A percentile compares a stretch with the other conserved stretches of the same genome.
phyloP scores from a whole-genome alignment of 2,113 vertebrate genomes.

The Gavia stellata region DNA sequence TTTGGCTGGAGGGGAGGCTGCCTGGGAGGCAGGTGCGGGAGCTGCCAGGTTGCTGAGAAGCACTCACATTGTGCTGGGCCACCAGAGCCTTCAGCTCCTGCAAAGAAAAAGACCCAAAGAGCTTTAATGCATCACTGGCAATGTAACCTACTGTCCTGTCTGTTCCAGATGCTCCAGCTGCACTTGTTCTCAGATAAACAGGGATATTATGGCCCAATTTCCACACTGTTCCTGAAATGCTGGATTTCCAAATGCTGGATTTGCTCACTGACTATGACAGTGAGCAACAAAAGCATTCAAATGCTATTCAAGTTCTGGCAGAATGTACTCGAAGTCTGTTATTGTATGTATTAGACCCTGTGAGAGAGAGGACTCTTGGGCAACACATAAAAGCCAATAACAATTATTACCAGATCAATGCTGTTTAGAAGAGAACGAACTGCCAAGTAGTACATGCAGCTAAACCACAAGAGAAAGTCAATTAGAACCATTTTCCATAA shows the following conservation, averaged over 20 bases:
- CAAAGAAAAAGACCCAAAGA: neutral
- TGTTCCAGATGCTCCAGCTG: neutral
- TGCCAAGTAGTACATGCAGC: constrained; percentile 6
- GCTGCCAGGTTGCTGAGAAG: constrained; percentile 38
- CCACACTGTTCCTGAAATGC: neutral
- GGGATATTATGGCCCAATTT: neutral
- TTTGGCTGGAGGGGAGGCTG: constrained; percentile 64
- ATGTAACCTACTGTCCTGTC: neutral
- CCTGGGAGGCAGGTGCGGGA: neutral
- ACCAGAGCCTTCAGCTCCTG: constrained; percentile 85
- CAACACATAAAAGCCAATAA: constrained; percentile 15
- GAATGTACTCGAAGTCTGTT: neutral
- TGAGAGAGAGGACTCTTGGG: neutral
- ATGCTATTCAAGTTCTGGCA: neutral
- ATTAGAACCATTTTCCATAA: constrained; percentile 49
- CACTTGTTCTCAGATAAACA: neutral
- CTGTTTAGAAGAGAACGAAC: neutral
- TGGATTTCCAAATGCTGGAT: neutral
- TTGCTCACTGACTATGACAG: neutral
- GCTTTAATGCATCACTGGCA: neutral
- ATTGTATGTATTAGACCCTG: neutral
- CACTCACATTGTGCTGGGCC: constrained; percentile 58
- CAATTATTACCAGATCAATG: constrained; percentile 42
- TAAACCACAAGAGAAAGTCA: constrained; percentile 37
- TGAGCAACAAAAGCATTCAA: neutral